Percentiles rank a stretch among this genome's conserved stretches.
phyloP scores from a whole-genome alignment of 2,888 invertebrate species.

The Phyto melanocephala region DNA sequence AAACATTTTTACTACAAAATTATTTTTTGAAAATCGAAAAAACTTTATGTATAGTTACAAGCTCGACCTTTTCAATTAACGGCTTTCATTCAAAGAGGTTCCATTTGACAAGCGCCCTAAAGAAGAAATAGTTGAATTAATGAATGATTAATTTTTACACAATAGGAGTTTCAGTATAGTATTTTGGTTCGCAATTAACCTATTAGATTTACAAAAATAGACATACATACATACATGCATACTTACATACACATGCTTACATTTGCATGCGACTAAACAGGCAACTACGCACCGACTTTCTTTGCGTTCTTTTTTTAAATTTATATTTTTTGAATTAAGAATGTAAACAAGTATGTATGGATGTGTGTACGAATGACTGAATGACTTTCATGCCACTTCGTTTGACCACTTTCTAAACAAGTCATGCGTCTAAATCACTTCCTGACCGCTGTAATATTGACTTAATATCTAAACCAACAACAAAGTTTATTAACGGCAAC shows the following conservation, averaged over 20 bases:
- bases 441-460: constrained; percentile 52
- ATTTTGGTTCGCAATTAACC: no score
- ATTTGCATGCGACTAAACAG: constrained; percentile 24
- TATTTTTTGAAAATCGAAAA: no score
- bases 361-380: not conserved
- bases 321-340: constrained; percentile 7
- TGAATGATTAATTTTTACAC: no score
- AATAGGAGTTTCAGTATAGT: no score
- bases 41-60: no score
- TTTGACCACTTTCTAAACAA: constrained; percentile 60
- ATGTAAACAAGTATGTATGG: not conserved
- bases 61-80: no score
- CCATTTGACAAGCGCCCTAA: no score
- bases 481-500: not conserved
- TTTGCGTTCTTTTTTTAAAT: constrained; percentile 13
- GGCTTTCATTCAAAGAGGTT: no score
- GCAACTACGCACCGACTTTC: constrained; percentile 6
- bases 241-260: not conserved
- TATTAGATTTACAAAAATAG: no score
- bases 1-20: no score
- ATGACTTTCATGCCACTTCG: constrained; percentile 35
- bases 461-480: not conserved
- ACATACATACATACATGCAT: no score
- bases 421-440: constrained; percentile 57
- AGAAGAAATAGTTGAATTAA: no score